phyloP scores from a whole-genome alignment of 2,888 invertebrate species.

The Petrolisthes cinctipes region DNA sequence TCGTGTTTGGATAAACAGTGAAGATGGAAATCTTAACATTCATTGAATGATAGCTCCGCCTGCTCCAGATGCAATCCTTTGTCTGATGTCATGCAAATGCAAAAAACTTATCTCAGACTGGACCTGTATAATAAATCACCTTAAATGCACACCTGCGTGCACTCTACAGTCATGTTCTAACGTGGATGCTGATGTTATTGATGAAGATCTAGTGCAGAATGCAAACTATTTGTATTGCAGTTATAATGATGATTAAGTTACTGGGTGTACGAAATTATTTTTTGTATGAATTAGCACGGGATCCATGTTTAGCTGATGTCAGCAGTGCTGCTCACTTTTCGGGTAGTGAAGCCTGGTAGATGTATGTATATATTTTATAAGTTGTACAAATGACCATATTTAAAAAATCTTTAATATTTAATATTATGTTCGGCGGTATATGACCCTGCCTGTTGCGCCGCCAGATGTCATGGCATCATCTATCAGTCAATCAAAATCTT shows the following conservation, averaged over 20 bases:
- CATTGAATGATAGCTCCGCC: not conserved
- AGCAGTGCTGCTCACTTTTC: conserved; percentile 13
- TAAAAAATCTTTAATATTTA: not conserved
- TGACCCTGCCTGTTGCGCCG: too few species aligned
- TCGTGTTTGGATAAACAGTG: conserved; percentile 9
- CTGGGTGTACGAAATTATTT: conserved; percentile 6
- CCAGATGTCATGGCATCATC: too few species aligned
- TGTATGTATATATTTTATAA: not conserved
- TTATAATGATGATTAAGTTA: conserved; percentile 11
- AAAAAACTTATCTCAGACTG: conserved; percentile 18
- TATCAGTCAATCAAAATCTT: too few species aligned
- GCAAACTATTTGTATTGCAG: conserved; percentile 13
- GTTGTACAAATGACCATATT: not conserved
- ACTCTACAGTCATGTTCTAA: conserved; percentile 23
- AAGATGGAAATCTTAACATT: conserved; percentile 15
- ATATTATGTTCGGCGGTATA: too few species aligned
- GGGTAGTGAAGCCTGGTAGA: not conserved
- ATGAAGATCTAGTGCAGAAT: conserved; percentile 15
- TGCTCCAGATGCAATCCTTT: conserved; percentile 22
- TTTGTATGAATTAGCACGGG: conserved; percentile 5
- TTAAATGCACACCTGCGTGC: conserved; percentile 20
- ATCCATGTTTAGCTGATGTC: conserved; percentile 13
- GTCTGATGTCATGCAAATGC: conserved; percentile 18
- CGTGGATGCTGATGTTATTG: conserved; percentile 20
- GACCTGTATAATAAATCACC: conserved; percentile 13